Percentiles rank a stretch among this genome's conserved stretches.
Conservation (phyloP, 2,113 vertebrate species). For the Micromys minutus region DNA sequence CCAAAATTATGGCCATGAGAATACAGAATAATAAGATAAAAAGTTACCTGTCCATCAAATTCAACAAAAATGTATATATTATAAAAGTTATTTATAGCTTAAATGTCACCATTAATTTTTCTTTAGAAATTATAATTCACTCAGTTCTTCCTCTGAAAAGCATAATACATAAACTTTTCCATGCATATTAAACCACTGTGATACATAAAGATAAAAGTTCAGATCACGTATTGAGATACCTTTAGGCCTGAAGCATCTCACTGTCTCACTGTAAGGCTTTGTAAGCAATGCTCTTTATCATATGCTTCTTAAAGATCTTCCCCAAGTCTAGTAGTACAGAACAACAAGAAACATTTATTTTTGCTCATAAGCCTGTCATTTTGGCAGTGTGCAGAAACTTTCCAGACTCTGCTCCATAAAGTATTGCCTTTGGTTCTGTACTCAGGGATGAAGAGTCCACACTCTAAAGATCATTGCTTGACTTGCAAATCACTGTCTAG, state of each 20-base stretch:
- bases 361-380: background rate
- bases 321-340: background rate
- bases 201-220: background rate
- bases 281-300: background rate
- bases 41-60: background rate
- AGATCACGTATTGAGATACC: background rate
- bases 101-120: background rate
- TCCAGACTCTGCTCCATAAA: background rate
- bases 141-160: background rate
- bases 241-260: background rate
- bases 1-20: background rate
- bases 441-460: background rate
- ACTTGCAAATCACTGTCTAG: background rate
- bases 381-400: background rate
- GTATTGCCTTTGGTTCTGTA: background rate
- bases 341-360: background rate
- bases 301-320: background rate
- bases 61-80: background rate
- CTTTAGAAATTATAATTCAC: background rate
- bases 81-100: constrained; percentile 8
- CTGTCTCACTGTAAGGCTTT: background rate
- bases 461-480: background rate
- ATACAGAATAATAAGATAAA: background rate
- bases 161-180: background rate
- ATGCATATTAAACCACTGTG: background rate